Conservation (phyloP, 1,140 invertebrate genomes). For the Galendromus occidentalis region DNA sequence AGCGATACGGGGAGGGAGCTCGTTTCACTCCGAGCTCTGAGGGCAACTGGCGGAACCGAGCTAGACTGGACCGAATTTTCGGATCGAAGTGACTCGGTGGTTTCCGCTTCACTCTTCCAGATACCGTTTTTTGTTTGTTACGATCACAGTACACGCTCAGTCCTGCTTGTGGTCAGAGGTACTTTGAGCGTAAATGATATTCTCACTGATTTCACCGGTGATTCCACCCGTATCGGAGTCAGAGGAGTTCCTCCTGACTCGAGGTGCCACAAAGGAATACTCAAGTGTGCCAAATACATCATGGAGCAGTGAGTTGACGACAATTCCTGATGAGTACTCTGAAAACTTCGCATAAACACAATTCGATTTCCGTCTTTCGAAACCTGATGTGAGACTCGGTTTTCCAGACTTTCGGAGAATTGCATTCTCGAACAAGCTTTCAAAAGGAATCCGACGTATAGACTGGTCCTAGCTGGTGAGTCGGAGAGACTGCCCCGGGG, state of each 20-base stretch:
- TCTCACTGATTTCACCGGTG: conserved; percentile 71
- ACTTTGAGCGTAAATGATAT: conserved; percentile 65
- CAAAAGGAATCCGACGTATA: not conserved
- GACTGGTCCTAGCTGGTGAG: conserved; percentile 15
- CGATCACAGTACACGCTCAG: conserved; percentile 55
- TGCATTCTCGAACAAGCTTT: conserved; percentile 20
- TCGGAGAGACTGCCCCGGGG: too few relatives aligned
- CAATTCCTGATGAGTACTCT: too few relatives aligned
- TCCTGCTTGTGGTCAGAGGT: conserved; percentile 65
- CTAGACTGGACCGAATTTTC: too few relatives aligned
- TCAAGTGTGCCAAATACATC: conserved; percentile 9
- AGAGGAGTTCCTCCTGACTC: conserved; percentile 46
- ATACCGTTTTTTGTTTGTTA: conserved; percentile 67
- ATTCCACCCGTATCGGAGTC: conserved; percentile 47
- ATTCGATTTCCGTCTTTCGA: not conserved
- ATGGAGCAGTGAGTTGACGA: not conserved
- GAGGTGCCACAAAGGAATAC: conserved; percentile 22
- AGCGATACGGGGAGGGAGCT: too few relatives aligned
- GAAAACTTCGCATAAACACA: not conserved
- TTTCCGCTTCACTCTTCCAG: conserved; percentile 26
- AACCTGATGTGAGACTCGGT: too few relatives aligned
- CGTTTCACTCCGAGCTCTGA: too few relatives aligned
- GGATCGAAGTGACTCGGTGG: too few relatives aligned
- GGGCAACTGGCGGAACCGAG: too few relatives aligned
- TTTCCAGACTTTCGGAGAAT: conserved; percentile 22